phyloP scores from a whole-genome alignment of 2,113 vertebrate genomes.

The Catharus bicknelli region DNA sequence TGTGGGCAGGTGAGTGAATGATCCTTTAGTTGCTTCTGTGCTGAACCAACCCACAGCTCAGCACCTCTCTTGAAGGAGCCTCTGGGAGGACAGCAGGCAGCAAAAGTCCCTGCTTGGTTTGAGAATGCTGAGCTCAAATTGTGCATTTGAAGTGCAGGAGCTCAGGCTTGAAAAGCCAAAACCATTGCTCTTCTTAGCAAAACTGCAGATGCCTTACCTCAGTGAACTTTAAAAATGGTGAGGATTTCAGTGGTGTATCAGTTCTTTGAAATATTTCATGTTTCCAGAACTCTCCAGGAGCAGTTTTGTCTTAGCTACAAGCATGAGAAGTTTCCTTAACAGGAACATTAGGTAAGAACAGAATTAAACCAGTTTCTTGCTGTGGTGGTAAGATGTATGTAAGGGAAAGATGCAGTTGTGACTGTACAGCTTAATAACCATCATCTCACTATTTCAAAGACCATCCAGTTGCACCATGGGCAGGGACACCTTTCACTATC shows the following conservation, averaged over 20 bases:
- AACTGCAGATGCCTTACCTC: neutral
- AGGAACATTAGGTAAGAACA: neutral
- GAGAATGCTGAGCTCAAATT: neutral
- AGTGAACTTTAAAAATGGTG: neutral
- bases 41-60: neutral
- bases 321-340: neutral
- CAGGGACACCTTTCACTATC: neutral
- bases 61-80: neutral
- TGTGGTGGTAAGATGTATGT: rapidly evolving
- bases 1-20: too few relatives aligned
- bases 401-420: neutral
- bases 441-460: neutral
- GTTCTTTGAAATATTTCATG: neutral
- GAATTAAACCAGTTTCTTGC: neutral
- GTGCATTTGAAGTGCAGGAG: neutral
- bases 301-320: neutral
- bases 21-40: neutral
- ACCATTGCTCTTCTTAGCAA: neutral
- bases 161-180: neutral
- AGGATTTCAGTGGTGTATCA: neutral
- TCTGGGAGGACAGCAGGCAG: neutral
- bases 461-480: neutral
- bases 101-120: neutral
- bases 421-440: neutral
- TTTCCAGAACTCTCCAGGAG: neutral